phyloP scores from a whole-genome alignment of 2,113 vertebrate species.

The Garra rufa region DNA sequence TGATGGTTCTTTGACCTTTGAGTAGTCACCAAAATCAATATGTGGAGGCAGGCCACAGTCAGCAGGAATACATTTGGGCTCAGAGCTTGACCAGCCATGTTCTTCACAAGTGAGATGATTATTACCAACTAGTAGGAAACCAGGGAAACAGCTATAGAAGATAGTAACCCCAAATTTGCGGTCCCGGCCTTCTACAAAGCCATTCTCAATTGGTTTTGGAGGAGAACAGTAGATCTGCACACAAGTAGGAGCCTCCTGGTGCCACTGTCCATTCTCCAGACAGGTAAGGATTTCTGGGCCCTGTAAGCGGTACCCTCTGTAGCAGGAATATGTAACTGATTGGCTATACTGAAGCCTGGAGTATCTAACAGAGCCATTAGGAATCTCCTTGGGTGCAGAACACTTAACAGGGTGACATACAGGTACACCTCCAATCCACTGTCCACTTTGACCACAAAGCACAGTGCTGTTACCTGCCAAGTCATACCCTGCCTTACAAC shows the following conservation, averaged over 20 bases:
- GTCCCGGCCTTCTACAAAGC: conserved; percentile 96
- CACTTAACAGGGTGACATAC: conserved; percentile 89
- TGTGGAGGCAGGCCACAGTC: conserved; percentile 97
- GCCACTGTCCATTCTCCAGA: conserved; percentile 87
- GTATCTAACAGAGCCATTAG: conserved; percentile 82
- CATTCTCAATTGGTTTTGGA: conserved; percentile 90
- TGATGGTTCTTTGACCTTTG: conserved; percentile 66
- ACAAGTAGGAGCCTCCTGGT: conserved; percentile 80
- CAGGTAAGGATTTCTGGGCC: conserved; percentile 84
- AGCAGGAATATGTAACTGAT: conserved; percentile 84
- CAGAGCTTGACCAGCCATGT: conserved; percentile 87
- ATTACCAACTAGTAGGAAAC: conserved; percentile 89
- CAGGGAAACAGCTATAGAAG: conserved; percentile 97
- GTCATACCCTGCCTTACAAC: conserved; percentile 89
- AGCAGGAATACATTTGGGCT: conserved; percentile 83
- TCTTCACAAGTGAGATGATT: conserved; percentile 94
- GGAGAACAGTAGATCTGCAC: conserved; percentile 85
- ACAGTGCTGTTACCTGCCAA: conserved; percentile 87
- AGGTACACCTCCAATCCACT: conserved; percentile 93
- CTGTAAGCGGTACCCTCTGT: conserved; percentile 86
- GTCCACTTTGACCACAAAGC: conserved; percentile 90
- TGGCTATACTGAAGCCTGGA: conserved; percentile 86
- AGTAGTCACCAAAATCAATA: conserved; percentile 93
- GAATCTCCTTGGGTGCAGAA: conserved; percentile 81
- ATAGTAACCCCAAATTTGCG: conserved; percentile 92